phyloP scores from a whole-genome alignment of 2,113 vertebrate species.

The Epinephelus lanceolatus region DNA sequence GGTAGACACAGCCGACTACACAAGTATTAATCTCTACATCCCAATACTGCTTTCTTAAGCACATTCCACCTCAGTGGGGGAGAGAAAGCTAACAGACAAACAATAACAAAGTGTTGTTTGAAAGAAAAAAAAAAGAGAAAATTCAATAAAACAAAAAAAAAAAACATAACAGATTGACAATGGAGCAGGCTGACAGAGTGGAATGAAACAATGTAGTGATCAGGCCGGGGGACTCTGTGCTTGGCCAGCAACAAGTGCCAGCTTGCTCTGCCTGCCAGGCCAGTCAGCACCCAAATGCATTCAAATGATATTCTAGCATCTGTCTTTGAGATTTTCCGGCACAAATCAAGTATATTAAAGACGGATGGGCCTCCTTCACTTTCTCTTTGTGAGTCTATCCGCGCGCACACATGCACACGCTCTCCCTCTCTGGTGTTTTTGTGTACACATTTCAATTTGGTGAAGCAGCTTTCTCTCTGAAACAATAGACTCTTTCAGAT shows the following conservation, averaged over 20 bases:
- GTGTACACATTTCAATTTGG: conserved; percentile 48
- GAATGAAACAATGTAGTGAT: conserved; percentile 62
- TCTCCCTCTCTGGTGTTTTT: conserved; percentile 23
- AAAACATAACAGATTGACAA: conserved; percentile 30
- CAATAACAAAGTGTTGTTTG: conserved; percentile 23
- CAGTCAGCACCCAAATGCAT: conserved; percentile 53
- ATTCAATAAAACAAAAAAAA: conserved; percentile 31
- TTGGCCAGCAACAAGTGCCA: conserved; percentile 59
- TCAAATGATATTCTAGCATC: conserved; percentile 68
- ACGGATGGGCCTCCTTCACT: conserved; percentile 30
- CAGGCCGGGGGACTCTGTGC: conserved; percentile 44
- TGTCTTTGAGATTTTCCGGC: conserved; percentile 59
- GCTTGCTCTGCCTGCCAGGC: conserved; percentile 29
- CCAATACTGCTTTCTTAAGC: conserved; percentile 41
- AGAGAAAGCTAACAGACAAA: conserved; percentile 22
- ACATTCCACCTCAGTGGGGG: conserved; percentile 30
- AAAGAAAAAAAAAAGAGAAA: neutral
- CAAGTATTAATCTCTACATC: conserved; percentile 47
- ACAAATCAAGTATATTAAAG: conserved; percentile 61
- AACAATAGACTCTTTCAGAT: conserved; percentile 43
- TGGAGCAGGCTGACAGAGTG: conserved; percentile 52
- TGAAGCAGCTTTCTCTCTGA: conserved; percentile 24
- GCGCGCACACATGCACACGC: neutral
- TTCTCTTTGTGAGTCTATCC: conserved; percentile 6
- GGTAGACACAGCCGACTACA: conserved; percentile 20